A percentile compares a stretch with the other conserved stretches of the same genome.
Conservation (phyloP, 2,888 invertebrate genomes). For the Eutolmus rufibarbis region DNA sequence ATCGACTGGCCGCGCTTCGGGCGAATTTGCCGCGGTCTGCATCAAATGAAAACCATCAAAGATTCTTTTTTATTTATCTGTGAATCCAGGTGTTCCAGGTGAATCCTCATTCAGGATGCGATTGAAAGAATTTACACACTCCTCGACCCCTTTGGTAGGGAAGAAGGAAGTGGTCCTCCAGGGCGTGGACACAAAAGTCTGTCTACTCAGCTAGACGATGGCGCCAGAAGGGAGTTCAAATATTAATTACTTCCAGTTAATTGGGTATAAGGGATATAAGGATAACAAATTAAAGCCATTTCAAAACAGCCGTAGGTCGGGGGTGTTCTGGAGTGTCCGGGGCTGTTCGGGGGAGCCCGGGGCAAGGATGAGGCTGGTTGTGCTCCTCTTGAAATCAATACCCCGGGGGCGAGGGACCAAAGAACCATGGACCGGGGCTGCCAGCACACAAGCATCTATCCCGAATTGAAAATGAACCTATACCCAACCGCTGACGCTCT, state of each 20-base stretch:
- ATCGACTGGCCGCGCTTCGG: background rate
- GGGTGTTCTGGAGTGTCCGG: background rate
- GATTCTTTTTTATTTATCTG: background rate
- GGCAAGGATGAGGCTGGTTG: background rate
- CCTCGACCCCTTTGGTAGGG: background rate
- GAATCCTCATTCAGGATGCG: background rate
- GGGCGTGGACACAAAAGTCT: background rate
- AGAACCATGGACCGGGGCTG: background rate
- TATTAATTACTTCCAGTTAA: conserved; percentile 24
- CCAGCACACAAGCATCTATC: background rate
- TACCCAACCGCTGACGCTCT: background rate
- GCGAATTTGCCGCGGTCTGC: background rate
- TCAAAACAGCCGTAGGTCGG: background rate
- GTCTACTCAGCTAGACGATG: background rate
- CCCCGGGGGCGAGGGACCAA: background rate
- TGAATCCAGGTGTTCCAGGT: background rate
- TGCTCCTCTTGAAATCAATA: background rate
- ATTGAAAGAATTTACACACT: background rate
- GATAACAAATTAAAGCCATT: conserved; percentile 32
- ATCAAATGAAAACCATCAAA: background rate
- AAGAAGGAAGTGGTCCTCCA: background rate
- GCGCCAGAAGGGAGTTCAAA: background rate
- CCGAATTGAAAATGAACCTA: conserved; percentile 5
- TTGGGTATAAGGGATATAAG: background rate
- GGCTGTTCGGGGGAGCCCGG: background rate